These are phyloP conservation scores for Sarcophilus harrisii DNA, from an alignment of 2,797 vertebrate genomes.

Conservation along the genomic window DNA sequence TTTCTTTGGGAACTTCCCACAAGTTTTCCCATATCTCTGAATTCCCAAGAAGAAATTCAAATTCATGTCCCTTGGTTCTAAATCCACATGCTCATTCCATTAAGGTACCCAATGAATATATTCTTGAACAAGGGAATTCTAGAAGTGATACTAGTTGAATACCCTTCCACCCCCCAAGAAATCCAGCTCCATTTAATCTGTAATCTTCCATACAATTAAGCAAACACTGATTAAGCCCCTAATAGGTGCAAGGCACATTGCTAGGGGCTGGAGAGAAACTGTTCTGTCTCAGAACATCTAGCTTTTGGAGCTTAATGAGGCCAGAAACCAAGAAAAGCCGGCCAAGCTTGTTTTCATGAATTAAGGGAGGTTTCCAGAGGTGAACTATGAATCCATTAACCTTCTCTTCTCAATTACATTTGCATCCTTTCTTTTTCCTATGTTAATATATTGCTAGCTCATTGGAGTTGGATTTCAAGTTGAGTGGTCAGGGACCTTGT, in stretches of 20 bases:
- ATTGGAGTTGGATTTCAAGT: conserved; percentile 48
- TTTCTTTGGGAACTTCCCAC: not conserved
- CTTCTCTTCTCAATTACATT: conserved; percentile 47
- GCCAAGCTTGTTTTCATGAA: conserved; percentile 59
- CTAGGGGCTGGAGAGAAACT: conserved; percentile 22
- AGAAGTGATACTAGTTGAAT: conserved; percentile 15
- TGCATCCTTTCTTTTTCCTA: not conserved
- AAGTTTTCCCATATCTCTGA: not conserved
- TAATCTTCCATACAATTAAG: conserved; percentile 1
- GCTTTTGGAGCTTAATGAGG: not conserved
- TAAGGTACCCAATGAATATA: not conserved
- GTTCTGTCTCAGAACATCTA: not conserved
- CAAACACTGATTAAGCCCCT: not conserved
- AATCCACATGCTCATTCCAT: not conserved
- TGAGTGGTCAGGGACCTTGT: conserved; percentile 27
- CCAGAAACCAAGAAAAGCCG: not conserved
- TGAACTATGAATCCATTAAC: conserved; percentile 55
- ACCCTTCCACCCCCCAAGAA: not conserved
- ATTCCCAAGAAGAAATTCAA: not conserved
- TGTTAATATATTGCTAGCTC: conserved; percentile 26
- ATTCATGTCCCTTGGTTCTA: not conserved
- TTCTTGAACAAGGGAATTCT: not conserved
- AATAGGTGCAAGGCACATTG: not conserved
- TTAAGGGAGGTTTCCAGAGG: conserved; percentile 50
- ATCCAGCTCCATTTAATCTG: not conserved